These are phyloP conservation scores for Recurvirostra avosetta DNA, from an alignment of 2,113 vertebrate genomes.

Conservation along the genomic window DNA sequence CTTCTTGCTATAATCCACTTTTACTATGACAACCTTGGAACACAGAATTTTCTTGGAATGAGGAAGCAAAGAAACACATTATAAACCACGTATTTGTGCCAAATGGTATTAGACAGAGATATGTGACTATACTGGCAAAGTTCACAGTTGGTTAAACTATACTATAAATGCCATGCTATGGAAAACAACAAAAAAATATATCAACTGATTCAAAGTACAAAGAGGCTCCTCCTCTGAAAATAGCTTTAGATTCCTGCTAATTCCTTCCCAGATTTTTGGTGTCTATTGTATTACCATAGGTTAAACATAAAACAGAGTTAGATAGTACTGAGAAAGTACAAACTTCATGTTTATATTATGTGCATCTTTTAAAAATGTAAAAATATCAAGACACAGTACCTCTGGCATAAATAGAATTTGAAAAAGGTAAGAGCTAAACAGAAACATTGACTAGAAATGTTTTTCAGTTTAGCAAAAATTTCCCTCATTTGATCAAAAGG, in stretches of 20 bases:
- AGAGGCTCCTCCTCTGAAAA: neutral
- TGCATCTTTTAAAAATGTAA: neutral
- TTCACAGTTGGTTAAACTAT: neutral
- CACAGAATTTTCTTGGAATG: conserved; percentile 86
- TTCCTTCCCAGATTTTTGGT: neutral
- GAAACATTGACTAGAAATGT: neutral
- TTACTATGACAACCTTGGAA: conserved; percentile 88
- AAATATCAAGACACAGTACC: neutral
- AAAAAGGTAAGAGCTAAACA: neutral
- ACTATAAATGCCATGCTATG: neutral
- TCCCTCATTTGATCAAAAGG: neutral
- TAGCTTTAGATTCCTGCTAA: neutral
- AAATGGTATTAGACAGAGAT: neutral
- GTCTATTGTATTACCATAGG: neutral
- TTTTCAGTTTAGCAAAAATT: neutral
- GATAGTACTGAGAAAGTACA: neutral
- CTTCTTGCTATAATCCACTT: conserved; percentile 87
- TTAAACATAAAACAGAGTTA: neutral
- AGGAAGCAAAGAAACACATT: neutral
- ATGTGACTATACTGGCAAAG: neutral
- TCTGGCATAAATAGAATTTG: neutral
- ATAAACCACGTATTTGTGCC: neutral
- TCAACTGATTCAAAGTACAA: neutral
- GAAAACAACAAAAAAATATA: neutral
- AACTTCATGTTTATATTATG: neutral